Evolutionary conservation across 35 echinoderm and acorn worm species (phyloP).

Genomic region (Apostichopus parvimensis): DNA sequence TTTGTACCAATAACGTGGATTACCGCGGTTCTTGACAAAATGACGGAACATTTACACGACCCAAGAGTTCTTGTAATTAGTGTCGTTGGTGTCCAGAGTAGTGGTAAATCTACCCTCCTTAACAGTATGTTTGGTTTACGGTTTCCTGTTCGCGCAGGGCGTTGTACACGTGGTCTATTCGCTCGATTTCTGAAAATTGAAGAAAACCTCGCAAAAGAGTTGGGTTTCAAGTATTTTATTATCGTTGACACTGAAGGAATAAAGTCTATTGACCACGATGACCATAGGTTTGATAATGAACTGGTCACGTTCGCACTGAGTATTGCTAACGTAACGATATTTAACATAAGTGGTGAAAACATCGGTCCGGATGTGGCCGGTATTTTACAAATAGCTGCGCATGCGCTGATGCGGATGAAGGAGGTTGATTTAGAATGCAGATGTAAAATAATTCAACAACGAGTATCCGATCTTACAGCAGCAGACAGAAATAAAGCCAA

Average conservation of each 20-base stretch:
- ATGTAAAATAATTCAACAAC: too few relatives aligned
- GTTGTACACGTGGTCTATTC: constrained; percentile 38
- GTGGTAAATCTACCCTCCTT: constrained; percentile 44
- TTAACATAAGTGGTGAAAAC: too few relatives aligned
- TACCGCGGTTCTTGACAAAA: neutral
- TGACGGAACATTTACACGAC: neutral
- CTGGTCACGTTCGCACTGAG: too few relatives aligned
- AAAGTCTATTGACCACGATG: too few relatives aligned
- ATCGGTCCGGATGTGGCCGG: too few relatives aligned
- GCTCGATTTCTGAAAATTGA: neutral
- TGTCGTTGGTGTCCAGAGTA: constrained; percentile 36
- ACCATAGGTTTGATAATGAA: too few relatives aligned
- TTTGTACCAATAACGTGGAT: constrained; percentile 45
- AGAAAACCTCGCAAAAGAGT: neutral
- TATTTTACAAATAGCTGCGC: neutral
- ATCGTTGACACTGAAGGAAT: too few relatives aligned
- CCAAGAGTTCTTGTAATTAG: neutral
- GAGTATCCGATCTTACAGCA: too few relatives aligned
- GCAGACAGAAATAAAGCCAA: too few relatives aligned
- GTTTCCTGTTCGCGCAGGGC: constrained; percentile 13
- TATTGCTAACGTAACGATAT: too few relatives aligned
- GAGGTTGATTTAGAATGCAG: neutral
- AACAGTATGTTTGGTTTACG: neutral
- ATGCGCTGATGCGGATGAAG: neutral
- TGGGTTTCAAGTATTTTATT: too few relatives aligned